Base-by-base conservation (phyloP, 2,113 vertebrate species). In the Colistium nudipinnis region DNA sequence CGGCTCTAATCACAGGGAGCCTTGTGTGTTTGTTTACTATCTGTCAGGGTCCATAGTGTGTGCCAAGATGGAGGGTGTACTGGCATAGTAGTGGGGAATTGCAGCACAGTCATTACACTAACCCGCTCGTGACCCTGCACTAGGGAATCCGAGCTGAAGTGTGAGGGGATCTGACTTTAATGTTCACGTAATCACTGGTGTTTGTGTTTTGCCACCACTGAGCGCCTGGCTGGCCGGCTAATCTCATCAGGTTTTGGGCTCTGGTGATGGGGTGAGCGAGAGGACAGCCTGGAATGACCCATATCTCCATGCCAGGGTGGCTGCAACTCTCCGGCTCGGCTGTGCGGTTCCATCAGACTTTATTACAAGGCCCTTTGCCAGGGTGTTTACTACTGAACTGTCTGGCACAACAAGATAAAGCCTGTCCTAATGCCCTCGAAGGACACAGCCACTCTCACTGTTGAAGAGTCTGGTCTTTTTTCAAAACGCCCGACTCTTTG, bases 201-300 rank as follows among this genome's bases (percentile, higher is more conserved):
- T 91, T 88, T 91, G 70, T 87, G 85, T 89, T 81, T 81, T 86
- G 78, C 71, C 82, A 78, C 73, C 75, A 83, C 72, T 79, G 77
- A 78, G 81, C 74, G 82, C 81, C 86, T 82, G 81, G 84, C 84
- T 74, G 82, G 78, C 73, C 59, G 48, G 82, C 85, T 91, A 91
- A 92, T 92, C 91, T 88, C 89, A 89, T 91, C 88, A 89, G 86
- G 75, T 82, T 86, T 85, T 88, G 84, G 84, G 83, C 84, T 88
- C 55, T 62, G 78, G 76, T 71, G 79, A 72, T 19, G 85, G 87
- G 91, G 89, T 90, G 82, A 86, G 83, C 48, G 69, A 87, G 84
- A 92, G 89, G 89, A 89, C 91, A 92, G 78, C 77, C 83, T 79
- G 66, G 74, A 69, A 64, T 86, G 89, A 90, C 87, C 90, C 87